Conservation (phyloP, 2,797 vertebrate species). For the Thripadectes ignobilis region DNA sequence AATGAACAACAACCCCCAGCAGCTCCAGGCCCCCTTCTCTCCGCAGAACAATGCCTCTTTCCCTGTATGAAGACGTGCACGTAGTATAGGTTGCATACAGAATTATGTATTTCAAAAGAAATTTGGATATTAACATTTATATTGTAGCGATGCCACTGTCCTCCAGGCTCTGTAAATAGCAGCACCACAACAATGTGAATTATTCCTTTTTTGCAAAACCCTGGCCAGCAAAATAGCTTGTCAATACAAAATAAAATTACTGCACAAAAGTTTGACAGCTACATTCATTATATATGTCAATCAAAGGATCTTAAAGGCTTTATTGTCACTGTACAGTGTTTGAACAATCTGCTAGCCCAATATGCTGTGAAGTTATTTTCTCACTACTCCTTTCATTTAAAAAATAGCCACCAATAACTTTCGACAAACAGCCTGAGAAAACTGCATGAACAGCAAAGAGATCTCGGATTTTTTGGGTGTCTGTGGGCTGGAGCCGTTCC, state of each 20-base stretch:
- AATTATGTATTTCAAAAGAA: neutral
- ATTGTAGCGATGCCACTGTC: neutral
- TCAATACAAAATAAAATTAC: constrained; percentile 23
- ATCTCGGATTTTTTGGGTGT: neutral
- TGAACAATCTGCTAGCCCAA: constrained; percentile 63
- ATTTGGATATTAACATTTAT: constrained; percentile 28
- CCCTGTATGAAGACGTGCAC: neutral
- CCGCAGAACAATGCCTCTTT: neutral
- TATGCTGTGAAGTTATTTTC: constrained; percentile 55
- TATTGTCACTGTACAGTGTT: constrained; percentile 30
- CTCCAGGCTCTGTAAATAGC: neutral
- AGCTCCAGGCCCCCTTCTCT: neutral
- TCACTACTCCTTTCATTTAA: constrained; percentile 36
- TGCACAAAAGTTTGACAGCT: constrained; percentile 52
- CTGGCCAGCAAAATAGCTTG: constrained; percentile 16
- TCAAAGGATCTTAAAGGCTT: constrained; percentile 46
- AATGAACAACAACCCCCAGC: constrained; percentile 19
- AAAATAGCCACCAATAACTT: constrained; percentile 49
- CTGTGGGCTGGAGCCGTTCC: neutral
- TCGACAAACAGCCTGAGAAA: constrained; percentile 5
- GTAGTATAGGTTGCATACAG: neutral
- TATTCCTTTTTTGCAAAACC: constrained; percentile 27
- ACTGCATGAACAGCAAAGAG: neutral
- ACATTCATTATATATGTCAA: constrained; percentile 40
- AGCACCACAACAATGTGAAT: constrained; percentile 15